phyloP scores from a whole-genome alignment of 1,140 invertebrate species.

The Leptinotarsa undecemlineata region DNA sequence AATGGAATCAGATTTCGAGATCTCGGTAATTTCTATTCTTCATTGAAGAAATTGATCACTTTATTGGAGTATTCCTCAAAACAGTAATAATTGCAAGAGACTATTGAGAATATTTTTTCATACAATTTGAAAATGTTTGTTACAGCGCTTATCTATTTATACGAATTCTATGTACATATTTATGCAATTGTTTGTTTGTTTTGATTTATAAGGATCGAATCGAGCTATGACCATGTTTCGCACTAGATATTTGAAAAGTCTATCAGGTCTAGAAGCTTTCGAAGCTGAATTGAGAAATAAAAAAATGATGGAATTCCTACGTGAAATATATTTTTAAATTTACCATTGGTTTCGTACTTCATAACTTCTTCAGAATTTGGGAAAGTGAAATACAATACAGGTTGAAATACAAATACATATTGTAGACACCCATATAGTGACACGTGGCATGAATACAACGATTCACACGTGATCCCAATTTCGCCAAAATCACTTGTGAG shows the following conservation, averaged over 20 bases:
- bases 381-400: no score
- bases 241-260: neutral
- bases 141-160: slow-evolving; percentile 13
- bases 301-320: no score
- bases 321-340: no score
- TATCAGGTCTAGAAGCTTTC: neutral
- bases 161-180: slow-evolving; percentile 28
- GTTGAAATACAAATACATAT: no score
- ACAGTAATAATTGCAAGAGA: slow-evolving; percentile 22
- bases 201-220: slow-evolving; percentile 41
- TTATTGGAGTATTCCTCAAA: neutral
- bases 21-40: neutral
- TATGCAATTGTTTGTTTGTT: slow-evolving; percentile 30
- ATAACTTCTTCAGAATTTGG: no score
- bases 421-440: no score
- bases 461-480: no score
- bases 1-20: neutral
- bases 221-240: neutral
- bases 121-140: slow-evolving; percentile 29
- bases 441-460: no score
- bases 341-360: no score
- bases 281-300: neutral
- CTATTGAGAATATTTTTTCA: slow-evolving; percentile 29
- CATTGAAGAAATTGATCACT: neutral
- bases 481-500: no score